Base-by-base conservation (phyloP, 2,113 vertebrate genomes). In the Pampusana beccarii region DNA sequence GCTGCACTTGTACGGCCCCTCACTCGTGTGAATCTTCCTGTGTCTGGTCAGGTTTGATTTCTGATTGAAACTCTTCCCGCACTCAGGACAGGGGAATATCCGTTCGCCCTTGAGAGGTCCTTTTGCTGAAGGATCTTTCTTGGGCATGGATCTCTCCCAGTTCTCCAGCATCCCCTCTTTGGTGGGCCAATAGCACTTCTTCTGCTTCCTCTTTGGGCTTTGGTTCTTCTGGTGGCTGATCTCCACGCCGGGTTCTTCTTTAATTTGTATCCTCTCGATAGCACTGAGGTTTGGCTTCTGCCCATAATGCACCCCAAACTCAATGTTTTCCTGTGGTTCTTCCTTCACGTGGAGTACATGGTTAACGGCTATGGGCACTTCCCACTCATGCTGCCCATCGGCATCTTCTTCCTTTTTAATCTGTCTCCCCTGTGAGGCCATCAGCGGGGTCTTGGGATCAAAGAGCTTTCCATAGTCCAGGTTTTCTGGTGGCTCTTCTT, bases 1-100 rank as follows among this genome's bases (percentile, higher is more conserved):
- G 0, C 29, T 5, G 14, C 95, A 92, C 61, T 69, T 95, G 60
- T 91, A 94, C 0, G 84, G 94, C 33, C 93, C 94, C 70, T 95
- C 65, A 0, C 86, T 90, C 0, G 67, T 84, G 88, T 96, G 96
- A 53, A 96, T 95, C 84, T 95, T 96, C 46, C 69, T 89, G 82
- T 96, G 94, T 5, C 94, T 93, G 25, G 91, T 96, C 65, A 96
- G 88, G 42, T 94, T 96, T 0, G 91, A 97, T 24, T 97, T 97
- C 70, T 95, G 96, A 11, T 61, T 92, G 78, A 97, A 97, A 48
- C 28, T 51, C 60, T 94, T 95, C 61, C 89, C 53, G 0, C 96
- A 95, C 31, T 93, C 93, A 0, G 89, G 91, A 34, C 95, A 96
- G 18, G 86, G 77, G 48, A 95, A 97, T 6, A 50, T n/a, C 31